These are phyloP conservation scores for Leucopsar rothschildi DNA, from an alignment of 2,113 vertebrate genomes.

Conservation along the genomic window DNA sequence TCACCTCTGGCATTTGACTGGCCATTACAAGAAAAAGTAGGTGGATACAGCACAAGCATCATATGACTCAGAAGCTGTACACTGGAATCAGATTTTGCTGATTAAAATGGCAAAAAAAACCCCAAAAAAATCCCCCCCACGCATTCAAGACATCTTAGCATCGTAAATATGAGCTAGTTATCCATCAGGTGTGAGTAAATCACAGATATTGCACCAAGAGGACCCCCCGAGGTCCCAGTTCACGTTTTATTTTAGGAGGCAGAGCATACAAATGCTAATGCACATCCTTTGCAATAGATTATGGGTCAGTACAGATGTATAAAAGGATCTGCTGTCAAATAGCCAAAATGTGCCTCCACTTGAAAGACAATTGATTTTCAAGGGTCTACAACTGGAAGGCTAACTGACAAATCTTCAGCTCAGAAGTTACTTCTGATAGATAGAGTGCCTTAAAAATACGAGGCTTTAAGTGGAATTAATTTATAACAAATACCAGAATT, in stretches of 20 bases:
- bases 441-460: background rate
- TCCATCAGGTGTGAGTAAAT: background rate
- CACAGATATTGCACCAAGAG: background rate
- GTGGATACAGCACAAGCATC: background rate
- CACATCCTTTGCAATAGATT: background rate
- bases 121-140: too few relatives aligned
- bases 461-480: background rate
- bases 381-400: background rate
- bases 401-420: background rate
- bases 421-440: background rate
- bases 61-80: background rate
- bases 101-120: background rate
- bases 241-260: background rate
- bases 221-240: background rate
- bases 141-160: background rate
- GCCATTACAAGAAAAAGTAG: background rate
- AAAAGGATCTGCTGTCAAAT: background rate
- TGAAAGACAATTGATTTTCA: background rate
- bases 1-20: constrained; percentile 14
- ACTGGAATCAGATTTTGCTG: background rate
- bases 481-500: background rate
- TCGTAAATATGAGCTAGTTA: background rate
- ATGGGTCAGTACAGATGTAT: background rate
- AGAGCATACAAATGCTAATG: background rate
- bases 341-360: background rate